Base-by-base conservation (phyloP, 2,888 invertebrate species). In the Chaetogeoica ovagalla region DNA sequence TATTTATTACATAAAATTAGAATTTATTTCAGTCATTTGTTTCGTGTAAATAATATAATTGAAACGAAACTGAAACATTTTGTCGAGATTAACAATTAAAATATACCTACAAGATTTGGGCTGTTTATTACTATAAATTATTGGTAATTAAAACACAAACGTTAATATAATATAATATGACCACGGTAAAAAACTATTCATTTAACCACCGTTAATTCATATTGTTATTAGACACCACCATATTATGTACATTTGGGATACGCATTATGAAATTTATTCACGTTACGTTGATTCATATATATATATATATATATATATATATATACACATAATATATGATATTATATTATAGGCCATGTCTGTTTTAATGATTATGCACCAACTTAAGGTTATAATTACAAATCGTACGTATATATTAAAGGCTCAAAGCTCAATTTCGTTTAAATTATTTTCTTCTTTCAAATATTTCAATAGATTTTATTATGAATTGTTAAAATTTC, bases 291-390 rank as follows among this genome's bases (percentile, higher is more conserved):
- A 75, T 43, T 43, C 43, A 52, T 52, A 52, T 62, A 72, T 59
- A 55, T 23, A 13, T 62, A 21, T 30, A 48, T 66, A 69, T 68
- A 23, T 62, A 63, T 63, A 19, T n/a, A 21, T 66, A 48, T 60
- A 43, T 71, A 43, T 23, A 39, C 55, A 9, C n/a, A 55, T n/a
- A 6, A 57, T 57, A 57, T 30, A n/a, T n/a, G 19, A 43, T 75
- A 30, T 43, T n/a, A n/a, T n/a, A n/a, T n/a, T n/a, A 57, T 75
- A 75, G 75, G 66, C 66, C 75, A 66, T 75, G 57, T 75, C 57
- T 59, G 75, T 75, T 66, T 75, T 75, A 66, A 75, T 75, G 66
- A 75, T 75, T 59, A 75, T 75, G 75, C 75, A 75, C 75, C 75
- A 66, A 75, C 57, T 66, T 59, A 74, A 74, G n/a, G 63, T 65